These are phyloP conservation scores for Halcyon chelicuti DNA, from an alignment of 2,797 vertebrate genomes.

Conservation along the genomic window DNA sequence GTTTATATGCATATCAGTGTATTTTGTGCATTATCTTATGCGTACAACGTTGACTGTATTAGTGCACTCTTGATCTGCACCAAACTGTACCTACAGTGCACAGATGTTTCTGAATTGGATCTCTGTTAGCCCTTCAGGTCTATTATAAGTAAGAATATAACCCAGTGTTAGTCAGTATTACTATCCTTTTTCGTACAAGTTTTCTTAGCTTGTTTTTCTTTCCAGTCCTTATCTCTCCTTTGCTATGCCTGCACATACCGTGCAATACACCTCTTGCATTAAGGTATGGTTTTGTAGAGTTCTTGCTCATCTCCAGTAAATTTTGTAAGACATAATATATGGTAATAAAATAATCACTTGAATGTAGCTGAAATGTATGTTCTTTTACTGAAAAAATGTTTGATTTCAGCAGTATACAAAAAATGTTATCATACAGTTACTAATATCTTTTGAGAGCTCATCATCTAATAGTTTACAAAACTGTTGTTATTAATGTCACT, in stretches of 20 bases:
- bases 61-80: slow-evolving; percentile 52
- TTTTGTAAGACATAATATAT: slow-evolving; percentile 78
- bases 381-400: slow-evolving; percentile 59
- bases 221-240: slow-evolving; percentile 19
- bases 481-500: slow-evolving; percentile 53
- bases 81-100: slow-evolving; percentile 41
- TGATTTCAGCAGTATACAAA: slow-evolving; percentile 31
- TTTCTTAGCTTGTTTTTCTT: slow-evolving; percentile 54
- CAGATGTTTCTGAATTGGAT: slow-evolving; percentile 24
- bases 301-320: slow-evolving; percentile 73
- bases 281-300: slow-evolving; percentile 74
- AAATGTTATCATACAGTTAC: background rate
- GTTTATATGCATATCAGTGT: slow-evolving; percentile 58
- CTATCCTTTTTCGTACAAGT: slow-evolving; percentile 61
- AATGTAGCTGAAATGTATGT: slow-evolving; percentile 72
- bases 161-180: slow-evolving; percentile 77
- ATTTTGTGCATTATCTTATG: slow-evolving; percentile 67
- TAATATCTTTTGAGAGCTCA: slow-evolving; percentile 20
- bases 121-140: slow-evolving; percentile 38
- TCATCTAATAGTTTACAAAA: slow-evolving; percentile 55
- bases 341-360: slow-evolving; percentile 82
- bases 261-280: slow-evolving; percentile 66
- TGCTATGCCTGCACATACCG: slow-evolving; percentile 72
- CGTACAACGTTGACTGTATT: slow-evolving; percentile 59
- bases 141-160: slow-evolving; percentile 53